A percentile compares a stretch with the other conserved stretches of the same genome.
phyloP scores from a whole-genome alignment of 2,888 invertebrate species.

The Lathronympha strigana region DNA sequence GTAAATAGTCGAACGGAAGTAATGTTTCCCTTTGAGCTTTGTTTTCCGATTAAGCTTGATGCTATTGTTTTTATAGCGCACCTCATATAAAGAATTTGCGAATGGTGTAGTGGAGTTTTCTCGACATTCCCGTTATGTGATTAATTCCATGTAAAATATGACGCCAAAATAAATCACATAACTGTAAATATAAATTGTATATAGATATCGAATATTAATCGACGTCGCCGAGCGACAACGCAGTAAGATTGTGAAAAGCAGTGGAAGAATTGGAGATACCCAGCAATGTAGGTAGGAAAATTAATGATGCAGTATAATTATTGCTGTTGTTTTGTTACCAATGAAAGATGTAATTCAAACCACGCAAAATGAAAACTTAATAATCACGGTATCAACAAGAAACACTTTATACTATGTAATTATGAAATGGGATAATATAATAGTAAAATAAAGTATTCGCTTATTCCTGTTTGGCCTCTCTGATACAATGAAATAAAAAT shows the following conservation, averaged over 20 bases:
- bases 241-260: slow-evolving; percentile 55
- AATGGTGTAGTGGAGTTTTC: slow-evolving; percentile 64
- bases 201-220: slow-evolving; percentile 66
- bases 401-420: background rate
- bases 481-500: background rate
- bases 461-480: background rate
- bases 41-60: slow-evolving; percentile 71
- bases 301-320: slow-evolving; percentile 26
- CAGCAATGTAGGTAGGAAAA: slow-evolving; percentile 60
- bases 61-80: slow-evolving; percentile 60
- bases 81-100: slow-evolving; percentile 63
- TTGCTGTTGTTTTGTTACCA: slow-evolving; percentile 72
- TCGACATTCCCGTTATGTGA: slow-evolving; percentile 79
- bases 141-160: slow-evolving; percentile 77
- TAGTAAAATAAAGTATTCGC: background rate
- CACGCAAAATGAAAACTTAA: slow-evolving; percentile 49
- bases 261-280: slow-evolving; percentile 53
- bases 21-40: slow-evolving; percentile 61
- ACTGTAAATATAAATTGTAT: slow-evolving; percentile 81
- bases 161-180: slow-evolving; percentile 72
- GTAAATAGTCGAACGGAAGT: slow-evolving; percentile 68
- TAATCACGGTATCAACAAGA: slow-evolving; percentile 43
- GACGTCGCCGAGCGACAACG: slow-evolving; percentile 76
- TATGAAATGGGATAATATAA: background rate
- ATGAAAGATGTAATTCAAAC: slow-evolving; percentile 56